Conservation (phyloP, 1,140 invertebrate genomes). For the Ptiloglossa arizonensis region DNA sequence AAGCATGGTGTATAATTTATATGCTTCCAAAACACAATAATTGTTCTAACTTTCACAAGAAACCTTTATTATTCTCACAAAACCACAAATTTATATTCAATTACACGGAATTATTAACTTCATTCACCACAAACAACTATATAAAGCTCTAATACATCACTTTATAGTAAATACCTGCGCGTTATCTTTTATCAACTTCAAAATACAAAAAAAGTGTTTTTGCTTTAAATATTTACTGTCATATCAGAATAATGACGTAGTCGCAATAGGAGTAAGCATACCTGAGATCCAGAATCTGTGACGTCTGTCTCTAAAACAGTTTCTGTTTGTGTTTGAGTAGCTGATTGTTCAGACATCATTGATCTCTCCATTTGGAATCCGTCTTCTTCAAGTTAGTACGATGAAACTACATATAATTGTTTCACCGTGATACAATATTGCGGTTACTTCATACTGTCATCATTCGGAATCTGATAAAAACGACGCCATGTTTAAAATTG, state of each 20-base stretch:
- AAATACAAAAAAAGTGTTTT: neutral
- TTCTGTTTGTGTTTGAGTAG: slow-evolving; percentile 71
- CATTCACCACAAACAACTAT: neutral
- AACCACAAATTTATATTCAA: neutral
- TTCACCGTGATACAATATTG: slow-evolving; percentile 7
- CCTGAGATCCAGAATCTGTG: slow-evolving; percentile 67
- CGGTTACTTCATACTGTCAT: slow-evolving; percentile 31
- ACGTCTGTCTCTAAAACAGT: slow-evolving; percentile 69
- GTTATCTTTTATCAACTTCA: neutral
- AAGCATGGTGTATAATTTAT: slow-evolving; percentile 11
- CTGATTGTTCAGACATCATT: slow-evolving; percentile 66
- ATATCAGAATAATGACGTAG: slow-evolving; percentile 24
- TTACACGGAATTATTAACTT: neutral
- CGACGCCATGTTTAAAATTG: slow-evolving; percentile 49
- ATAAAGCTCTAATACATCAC: neutral
- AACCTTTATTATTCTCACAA: neutral
- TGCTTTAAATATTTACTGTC: neutral
- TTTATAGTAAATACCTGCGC: neutral
- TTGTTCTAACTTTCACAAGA: neutral
- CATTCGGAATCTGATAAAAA: slow-evolving; percentile 32
- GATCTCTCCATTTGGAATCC: slow-evolving; percentile 59
- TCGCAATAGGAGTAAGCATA: slow-evolving; percentile 35
- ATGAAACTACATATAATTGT: slow-evolving; percentile 3
- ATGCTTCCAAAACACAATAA: neutral
- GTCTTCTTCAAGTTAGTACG: slow-evolving; percentile 5